Conservation (phyloP, 2,888 invertebrate genomes). For the Erynnis tages region DNA sequence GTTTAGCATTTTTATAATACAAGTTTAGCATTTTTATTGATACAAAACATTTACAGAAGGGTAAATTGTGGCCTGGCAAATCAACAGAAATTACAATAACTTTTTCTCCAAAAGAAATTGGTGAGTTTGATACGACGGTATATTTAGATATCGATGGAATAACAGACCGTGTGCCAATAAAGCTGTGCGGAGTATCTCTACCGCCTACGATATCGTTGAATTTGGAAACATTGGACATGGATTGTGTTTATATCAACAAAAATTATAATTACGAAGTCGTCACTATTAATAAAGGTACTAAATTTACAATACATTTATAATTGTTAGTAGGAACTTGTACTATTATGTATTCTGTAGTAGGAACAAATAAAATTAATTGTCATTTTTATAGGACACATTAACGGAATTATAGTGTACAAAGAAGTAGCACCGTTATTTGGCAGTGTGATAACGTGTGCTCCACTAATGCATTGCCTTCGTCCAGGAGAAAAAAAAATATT, state of each 20-base stretch:
- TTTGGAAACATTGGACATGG: conserved; percentile 79
- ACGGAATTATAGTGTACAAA: conserved; percentile 77
- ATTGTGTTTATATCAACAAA: conserved; percentile 80
- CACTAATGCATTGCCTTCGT: conserved; percentile 62
- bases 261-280: conserved; percentile 83
- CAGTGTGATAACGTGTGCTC: conserved; percentile 77
- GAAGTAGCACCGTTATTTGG: conserved; percentile 77
- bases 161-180: conserved; percentile 72
- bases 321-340: neutral
- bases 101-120: conserved; percentile 79
- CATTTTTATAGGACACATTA: conserved; percentile 75
- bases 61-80: conserved; percentile 82
- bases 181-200: conserved; percentile 75
- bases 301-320: too few species aligned
- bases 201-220: conserved; percentile 82
- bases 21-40: too few species aligned
- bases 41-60: conserved; percentile 61
- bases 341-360: too few species aligned
- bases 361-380: neutral
- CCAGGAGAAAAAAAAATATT: conserved; percentile 78
- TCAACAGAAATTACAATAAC: conserved; percentile 73
- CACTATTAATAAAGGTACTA: conserved; percentile 80
- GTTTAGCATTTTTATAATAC: too few species aligned
- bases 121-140: conserved; percentile 68
- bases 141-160: conserved; percentile 83